Base-by-base conservation (phyloP, 2,888 invertebrate species). In the Drosophila merina region DNA sequence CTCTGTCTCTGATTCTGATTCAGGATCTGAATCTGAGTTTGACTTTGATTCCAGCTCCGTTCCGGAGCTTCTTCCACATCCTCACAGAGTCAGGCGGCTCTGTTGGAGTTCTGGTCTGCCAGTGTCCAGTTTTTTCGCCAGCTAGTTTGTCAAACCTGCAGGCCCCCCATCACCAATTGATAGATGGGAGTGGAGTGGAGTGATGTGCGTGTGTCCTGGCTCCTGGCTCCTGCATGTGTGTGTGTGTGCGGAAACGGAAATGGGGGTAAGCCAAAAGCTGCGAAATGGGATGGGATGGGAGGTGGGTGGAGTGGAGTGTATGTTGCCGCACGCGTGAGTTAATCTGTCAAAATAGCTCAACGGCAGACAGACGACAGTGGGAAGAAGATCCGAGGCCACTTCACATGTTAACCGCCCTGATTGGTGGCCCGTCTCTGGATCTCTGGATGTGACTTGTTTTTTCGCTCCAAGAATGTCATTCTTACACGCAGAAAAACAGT, bases 291-390 rank as follows among this genome's bases (percentile, higher is more conserved):
- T 20, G 36, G 71, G 47, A 38, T 14, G 68, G 64, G 52, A 62
- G 62, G 45, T 45, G 62, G 67, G 33, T 42, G 28, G 59, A 59
- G 44, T 67, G 44, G 59, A 59, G 44, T 67, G 44, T 67, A 56
- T 75, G 82, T 75, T 74, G 71, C 59, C 54, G 67, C 69, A 83
- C 76, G 86, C 84, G 86, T 84, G 84, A 88, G 88, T 88, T 84
- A 84, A 84, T 88, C 84, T 86, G 88, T 84, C 84, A 84, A 88
- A 88, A 84, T 86, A 84, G 88, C 83, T 85, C 82, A 82, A 44
- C 71, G 60, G 51, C 72, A 75, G 86, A 48, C 72, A 66, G 57
- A 42, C 4, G 44, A 10, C 9, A 40, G 40, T 62, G 31, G 8
- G 20, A 7, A 20, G 48, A 26, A 12, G 12, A 25, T 45, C 47